Conservation (phyloP, 1,140 invertebrate genomes). For the Saccostrea cuccullata region DNA sequence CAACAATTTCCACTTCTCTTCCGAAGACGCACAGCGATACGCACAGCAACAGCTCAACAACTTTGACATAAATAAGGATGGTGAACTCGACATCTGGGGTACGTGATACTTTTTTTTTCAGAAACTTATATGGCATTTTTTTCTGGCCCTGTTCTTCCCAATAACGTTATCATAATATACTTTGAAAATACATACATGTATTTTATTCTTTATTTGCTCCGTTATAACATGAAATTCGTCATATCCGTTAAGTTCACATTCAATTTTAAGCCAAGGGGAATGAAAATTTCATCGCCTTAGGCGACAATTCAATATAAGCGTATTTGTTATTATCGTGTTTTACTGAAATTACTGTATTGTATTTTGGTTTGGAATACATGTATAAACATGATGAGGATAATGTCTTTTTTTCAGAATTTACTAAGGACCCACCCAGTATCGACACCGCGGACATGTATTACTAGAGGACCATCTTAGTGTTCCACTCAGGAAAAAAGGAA, state of each 20-base stretch:
- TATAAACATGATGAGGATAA: not conserved
- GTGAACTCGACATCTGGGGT: conserved; percentile 10
- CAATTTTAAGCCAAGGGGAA: too few species aligned
- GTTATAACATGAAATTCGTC: not conserved
- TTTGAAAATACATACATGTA: not conserved
- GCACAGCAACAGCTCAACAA: conserved; percentile 24
- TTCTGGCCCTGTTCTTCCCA: not conserved
- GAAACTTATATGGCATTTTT: not conserved
- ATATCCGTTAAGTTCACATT: too few species aligned
- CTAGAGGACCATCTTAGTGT: not conserved
- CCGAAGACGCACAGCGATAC: not conserved
- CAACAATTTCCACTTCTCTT: conserved; percentile 19
- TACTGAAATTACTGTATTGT: too few species aligned
- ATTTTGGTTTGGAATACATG: not conserved
- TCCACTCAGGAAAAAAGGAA: not conserved
- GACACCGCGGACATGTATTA: conserved; percentile 16
- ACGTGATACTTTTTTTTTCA: not conserved
- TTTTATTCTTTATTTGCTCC: not conserved
- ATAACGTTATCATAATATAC: not conserved
- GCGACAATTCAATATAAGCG: too few species aligned
- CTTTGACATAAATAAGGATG: conserved; percentile 9
- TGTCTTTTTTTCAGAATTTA: conserved; percentile 1
- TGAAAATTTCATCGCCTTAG: too few species aligned
- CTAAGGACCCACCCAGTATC: not conserved
- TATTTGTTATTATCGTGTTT: too few species aligned